phyloP scores from a whole-genome alignment of 1,140 invertebrate genomes.

The Cydia splendana region DNA sequence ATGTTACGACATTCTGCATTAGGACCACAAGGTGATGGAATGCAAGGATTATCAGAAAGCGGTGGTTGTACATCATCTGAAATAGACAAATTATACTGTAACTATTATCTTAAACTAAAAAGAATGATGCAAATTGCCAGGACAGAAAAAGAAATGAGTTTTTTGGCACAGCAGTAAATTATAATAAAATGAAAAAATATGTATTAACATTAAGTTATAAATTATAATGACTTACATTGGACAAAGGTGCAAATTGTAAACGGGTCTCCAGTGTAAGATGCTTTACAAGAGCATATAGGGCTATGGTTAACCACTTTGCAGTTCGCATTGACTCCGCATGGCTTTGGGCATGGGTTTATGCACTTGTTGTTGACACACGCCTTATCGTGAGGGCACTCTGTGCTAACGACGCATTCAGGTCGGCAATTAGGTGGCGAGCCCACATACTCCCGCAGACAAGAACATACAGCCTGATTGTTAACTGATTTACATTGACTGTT shows the following conservation, averaged over 20 bases:
- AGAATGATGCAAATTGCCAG: not conserved
- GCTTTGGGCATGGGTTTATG: slow-evolving; percentile 82
- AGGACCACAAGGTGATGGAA: slow-evolving; percentile 85
- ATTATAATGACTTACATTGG: slow-evolving; percentile 75
- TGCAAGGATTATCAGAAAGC: slow-evolving; percentile 80
- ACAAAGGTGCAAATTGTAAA: slow-evolving; percentile 81
- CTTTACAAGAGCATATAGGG: slow-evolving; percentile 83
- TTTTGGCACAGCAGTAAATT: too few relatives aligned
- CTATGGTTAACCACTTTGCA: slow-evolving; percentile 85
- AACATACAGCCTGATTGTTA: slow-evolving; percentile 82
- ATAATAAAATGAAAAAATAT: too few relatives aligned
- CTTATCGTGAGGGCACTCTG: slow-evolving; percentile 82
- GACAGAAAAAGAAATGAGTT: too few relatives aligned
- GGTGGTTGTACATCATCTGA: slow-evolving; percentile 55
- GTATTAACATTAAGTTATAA: not conserved
- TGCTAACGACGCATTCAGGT: slow-evolving; percentile 83
- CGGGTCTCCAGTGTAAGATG: slow-evolving; percentile 83
- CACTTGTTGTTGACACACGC: slow-evolving; percentile 84
- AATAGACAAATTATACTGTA: slow-evolving; percentile 78
- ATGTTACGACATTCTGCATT: slow-evolving; percentile 84
- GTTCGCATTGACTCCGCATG: slow-evolving; percentile 82
- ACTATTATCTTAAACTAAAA: slow-evolving; percentile 11
- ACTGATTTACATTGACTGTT: slow-evolving; percentile 82
- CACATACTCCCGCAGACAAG: slow-evolving; percentile 82
- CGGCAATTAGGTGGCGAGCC: slow-evolving; percentile 82